These are phyloP conservation scores for Atrichornis clamosus DNA, from an alignment of 2,113 vertebrate genomes.

Conservation along the genomic window DNA sequence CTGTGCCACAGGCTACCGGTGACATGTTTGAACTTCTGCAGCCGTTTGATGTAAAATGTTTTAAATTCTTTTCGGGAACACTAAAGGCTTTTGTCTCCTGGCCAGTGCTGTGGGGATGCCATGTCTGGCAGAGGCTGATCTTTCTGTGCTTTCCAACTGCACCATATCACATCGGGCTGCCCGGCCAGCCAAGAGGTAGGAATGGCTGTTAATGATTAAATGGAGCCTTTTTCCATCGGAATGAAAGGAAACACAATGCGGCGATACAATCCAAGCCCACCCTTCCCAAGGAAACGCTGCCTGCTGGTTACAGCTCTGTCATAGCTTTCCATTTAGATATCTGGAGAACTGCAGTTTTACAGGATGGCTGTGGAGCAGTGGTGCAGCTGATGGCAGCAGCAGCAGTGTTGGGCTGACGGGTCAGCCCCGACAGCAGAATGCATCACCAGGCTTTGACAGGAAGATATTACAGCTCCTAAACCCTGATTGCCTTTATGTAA, in stretches of 20 bases:
- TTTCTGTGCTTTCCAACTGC: neutral
- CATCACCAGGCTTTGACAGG: neutral
- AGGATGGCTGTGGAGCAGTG: neutral
- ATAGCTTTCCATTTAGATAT: rapidly evolving
- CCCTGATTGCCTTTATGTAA: neutral
- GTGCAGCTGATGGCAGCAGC: neutral
- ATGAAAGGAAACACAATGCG: neutral
- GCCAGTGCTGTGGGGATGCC: neutral
- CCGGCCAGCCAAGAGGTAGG: neutral
- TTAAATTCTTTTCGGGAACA: conserved; percentile 54
- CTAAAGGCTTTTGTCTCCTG: conserved; percentile 52
- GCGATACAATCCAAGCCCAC: neutral
- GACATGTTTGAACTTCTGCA: conserved; percentile 35
- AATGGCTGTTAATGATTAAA: conserved; percentile 31
- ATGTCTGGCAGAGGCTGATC: neutral
- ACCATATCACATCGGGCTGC: neutral
- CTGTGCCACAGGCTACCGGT: neutral
- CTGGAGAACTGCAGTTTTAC: neutral
- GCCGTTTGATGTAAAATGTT: conserved; percentile 54
- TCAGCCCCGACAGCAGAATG: rapidly evolving
- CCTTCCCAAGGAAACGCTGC: neutral
- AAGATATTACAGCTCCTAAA: neutral
- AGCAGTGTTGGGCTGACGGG: neutral
- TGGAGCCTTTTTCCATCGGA: neutral
- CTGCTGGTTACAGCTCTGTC: neutral